These are phyloP conservation scores for Drosophila anomalata DNA, from an alignment of 2,888 invertebrate species.

Conservation along the genomic window DNA sequence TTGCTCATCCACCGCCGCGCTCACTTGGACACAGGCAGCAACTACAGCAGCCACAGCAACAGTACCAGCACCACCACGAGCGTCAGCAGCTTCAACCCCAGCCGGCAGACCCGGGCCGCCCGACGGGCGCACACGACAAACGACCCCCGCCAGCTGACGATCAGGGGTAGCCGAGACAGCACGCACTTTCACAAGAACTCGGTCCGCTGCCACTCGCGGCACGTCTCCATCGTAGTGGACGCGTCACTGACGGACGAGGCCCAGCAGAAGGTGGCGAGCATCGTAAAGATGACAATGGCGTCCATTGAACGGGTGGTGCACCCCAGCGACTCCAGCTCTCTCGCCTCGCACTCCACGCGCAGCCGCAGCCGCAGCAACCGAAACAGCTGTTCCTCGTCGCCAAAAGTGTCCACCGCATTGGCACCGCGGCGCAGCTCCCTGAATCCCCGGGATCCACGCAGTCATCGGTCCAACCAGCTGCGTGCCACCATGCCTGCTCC, in stretches of 20 bases:
- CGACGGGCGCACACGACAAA: slow-evolving; percentile 35
- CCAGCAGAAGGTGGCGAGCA: slow-evolving; percentile 47
- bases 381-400: slow-evolving; percentile 13
- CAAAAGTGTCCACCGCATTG: neutral
- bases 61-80: neutral
- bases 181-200: slow-evolving; percentile 22
- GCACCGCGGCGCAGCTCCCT: slow-evolving; percentile 19
- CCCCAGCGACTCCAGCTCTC: slow-evolving; percentile 23
- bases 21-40: slow-evolving; percentile 43
- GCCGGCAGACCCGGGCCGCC: slow-evolving; percentile 7
- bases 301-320: slow-evolving; percentile 56
- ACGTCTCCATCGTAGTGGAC: slow-evolving; percentile 63
- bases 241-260: slow-evolving; percentile 48
- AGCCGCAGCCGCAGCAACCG: neutral
- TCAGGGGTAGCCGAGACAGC: slow-evolving; percentile 21
- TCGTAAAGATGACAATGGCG: slow-evolving; percentile 47
- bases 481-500: slow-evolving; percentile 60
- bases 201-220: slow-evolving; percentile 56
- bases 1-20: slow-evolving; percentile 56
- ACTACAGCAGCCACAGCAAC: slow-evolving; percentile 7
- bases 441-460: slow-evolving; percentile 32
- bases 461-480: slow-evolving; percentile 44
- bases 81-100: slow-evolving; percentile 1
- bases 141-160: neutral
- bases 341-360: slow-evolving; percentile 3